Evolutionary conservation across 1,140 invertebrate species (phyloP).

Genomic region (Bombus haemorrhoidalis): DNA sequence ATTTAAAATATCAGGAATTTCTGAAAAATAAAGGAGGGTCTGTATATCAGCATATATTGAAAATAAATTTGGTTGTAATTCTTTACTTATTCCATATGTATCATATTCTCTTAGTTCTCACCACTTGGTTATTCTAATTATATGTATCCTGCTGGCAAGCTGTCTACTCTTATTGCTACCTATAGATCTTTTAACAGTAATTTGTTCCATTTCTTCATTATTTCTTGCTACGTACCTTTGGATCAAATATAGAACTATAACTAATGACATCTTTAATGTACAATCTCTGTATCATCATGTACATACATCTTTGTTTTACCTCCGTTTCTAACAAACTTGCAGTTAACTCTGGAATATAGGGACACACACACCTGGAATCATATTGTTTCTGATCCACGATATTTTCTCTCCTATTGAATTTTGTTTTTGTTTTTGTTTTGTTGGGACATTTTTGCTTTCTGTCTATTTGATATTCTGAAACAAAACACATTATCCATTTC

Average conservation of each 20-base stretch:
- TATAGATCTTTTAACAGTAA: constrained; percentile 88
- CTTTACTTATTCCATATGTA: constrained; percentile 87
- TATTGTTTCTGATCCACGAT: constrained; percentile 87
- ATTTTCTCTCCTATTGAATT: constrained; percentile 89
- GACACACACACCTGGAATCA: constrained; percentile 82
- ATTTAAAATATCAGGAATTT: constrained; percentile 87
- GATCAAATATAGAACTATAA: constrained; percentile 6
- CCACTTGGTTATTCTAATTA: constrained; percentile 88
- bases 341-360: constrained; percentile 84
- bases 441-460: constrained; percentile 85
- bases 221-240: constrained; percentile 85
- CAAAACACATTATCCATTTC: constrained; percentile 26
- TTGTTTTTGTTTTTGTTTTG: no score
- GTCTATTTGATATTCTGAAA: constrained; percentile 84
- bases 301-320: constrained; percentile 44
- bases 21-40: constrained; percentile 70
- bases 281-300: not conserved
- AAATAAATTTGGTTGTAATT: constrained; percentile 13
- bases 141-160: constrained; percentile 89
- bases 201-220: constrained; percentile 90
- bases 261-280: not conserved
- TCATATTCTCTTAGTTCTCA: constrained; percentile 87
- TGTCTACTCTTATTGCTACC: constrained; percentile 88
- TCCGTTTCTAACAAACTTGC: constrained; percentile 85
- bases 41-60: constrained; percentile 14